Evolutionary conservation across 2,888 invertebrate genomes (phyloP), one percentile per base, ranked within the genome.

Genomic region (Lydus trimaculatus): DNA sequence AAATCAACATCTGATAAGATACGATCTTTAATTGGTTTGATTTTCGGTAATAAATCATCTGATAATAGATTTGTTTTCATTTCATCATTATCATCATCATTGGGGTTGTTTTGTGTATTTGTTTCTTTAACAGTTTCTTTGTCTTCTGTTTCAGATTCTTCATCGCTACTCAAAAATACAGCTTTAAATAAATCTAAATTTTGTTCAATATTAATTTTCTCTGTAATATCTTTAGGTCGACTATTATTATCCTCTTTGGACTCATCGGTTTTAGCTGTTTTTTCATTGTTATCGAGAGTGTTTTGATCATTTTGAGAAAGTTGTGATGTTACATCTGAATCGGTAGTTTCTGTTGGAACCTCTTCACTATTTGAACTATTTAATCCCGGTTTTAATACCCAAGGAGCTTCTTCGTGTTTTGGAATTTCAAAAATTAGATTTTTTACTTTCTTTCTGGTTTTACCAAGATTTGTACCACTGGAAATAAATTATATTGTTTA

Each of bases 181-280:
- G 95, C 92, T 84, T 94, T 95, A 80, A 96, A 98, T 4, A 98
- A 86, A 84, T 97, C 97, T 69, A 89, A 87, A 76, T 91, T 91
- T 61, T 91, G 78, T 20, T 81, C 81, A 28, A 85, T 75, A 58
- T 83, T 80, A 7, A 85, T 76, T 76, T 79, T 82, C 61, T 84
- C 84, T 3, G 83, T 84, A 52, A 82, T 75, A 74, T 84, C 83
- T 70, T 75, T 75, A 20, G 69, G 61, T 58, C 61, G 56, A 33
- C 43, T 59, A 33, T 73, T 70, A 13, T 65, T 56, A 61, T 66
- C 65, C 33, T 66, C 36, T 59, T 62, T 63, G 48, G 15, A 61
- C 48, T 67, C 71, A 65, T 73, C 68, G 20, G 36, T 43, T 31
- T 59, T 65, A 33, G 20, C 43, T 28, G 23, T 23, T 31, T 39